Evolutionary conservation across 2,888 invertebrate species (phyloP), one percentile per base, ranked within the genome.

Genomic region (Stictocephala bisonia): DNA sequence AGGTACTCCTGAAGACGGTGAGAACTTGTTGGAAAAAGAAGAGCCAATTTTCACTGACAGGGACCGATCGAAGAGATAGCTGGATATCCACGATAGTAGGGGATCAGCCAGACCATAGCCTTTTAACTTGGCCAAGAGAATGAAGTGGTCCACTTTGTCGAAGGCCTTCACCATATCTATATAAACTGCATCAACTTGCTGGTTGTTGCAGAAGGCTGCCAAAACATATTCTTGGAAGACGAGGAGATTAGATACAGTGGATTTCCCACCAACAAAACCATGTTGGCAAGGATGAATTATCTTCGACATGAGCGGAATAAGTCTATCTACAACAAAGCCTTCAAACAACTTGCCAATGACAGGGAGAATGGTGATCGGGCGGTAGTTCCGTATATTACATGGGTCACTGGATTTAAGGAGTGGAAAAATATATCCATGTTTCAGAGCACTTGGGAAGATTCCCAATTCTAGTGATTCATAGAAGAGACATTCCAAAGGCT

Each of bases 331-430:
- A 6, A 51, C 13, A 3, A 51, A 11, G 22, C 51, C 24, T 20
- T 31, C 22, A 44, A n/a, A 44, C 9, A 66, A 31, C 24, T 58
- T 58, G 13, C 58, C 58, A 15, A 58, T 58, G 15, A 24, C 20
- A 68, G 29, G 51, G 13, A 68, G 26, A 18, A 44, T 68, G n/a
- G 68, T 40, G 18, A 66, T 41, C n/a, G 66, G 66, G 6, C 40
- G 13, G n/a, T 44, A 66, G 27, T 66, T 66, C 22, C n/a, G 35
- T 6, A 41, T 18, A 7, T 66, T 24, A 41, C 22, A 15, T 20
- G 15, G 66, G 41, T 66, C 66, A 20, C 44, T 41, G 15, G 66
- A 13, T 24, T 66, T 66, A 44, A 41, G 44, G 1, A 41, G 11
- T n/a, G 66, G 66, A 1, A 24, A 26, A 2, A 66, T 15, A 15